phyloP scores from a whole-genome alignment of 2,888 invertebrate species.

The Mesorhabditis belari region DNA sequence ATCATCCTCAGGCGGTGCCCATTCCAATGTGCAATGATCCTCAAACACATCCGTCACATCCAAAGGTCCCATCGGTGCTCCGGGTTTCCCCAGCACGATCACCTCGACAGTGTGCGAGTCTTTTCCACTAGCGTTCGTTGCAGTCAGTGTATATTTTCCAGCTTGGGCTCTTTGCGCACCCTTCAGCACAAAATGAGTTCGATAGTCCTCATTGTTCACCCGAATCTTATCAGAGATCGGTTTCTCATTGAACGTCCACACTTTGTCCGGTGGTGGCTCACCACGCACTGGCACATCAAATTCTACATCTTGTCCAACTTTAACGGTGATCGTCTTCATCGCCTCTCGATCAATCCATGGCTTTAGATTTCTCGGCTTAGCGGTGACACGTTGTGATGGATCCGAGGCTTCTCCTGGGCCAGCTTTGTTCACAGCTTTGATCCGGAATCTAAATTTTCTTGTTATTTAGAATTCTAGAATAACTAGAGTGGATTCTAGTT shows the following conservation, averaged over 20 bases:
- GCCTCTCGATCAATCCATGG: conserved; percentile 57
- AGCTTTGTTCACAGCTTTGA: conserved; percentile 85
- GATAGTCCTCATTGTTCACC: conserved; percentile 83
- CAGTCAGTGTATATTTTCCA: conserved; percentile 80
- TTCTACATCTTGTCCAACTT: conserved; percentile 57
- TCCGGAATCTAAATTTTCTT: conserved; percentile 82
- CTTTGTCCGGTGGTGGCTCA: conserved; percentile 57
- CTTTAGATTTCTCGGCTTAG: conserved; percentile 73
- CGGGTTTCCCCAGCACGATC: conserved; percentile 56
- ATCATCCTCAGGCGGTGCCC: conserved; percentile 56
- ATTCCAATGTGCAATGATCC: conserved; percentile 56
- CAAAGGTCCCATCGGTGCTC: conserved; percentile 54
- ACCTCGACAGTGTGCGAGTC: conserved; percentile 82
- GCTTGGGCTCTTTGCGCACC: conserved; percentile 77
- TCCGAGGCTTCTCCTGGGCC: conserved; percentile 92
- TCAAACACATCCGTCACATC: conserved; percentile 57
- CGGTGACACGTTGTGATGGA: conserved; percentile 81
- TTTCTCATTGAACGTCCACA: conserved; percentile 54
- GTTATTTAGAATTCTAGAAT: too few relatives aligned
- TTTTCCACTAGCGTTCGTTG: conserved; percentile 60
- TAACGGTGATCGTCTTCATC: conserved; percentile 56
- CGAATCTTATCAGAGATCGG: conserved; percentile 34
- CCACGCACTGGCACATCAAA: conserved; percentile 57
- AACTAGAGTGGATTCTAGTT: too few relatives aligned
- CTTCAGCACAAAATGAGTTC: conserved; percentile 75